These are phyloP conservation scores for Orussus abietinus DNA, from an alignment of 1,140 invertebrate genomes.

Conservation along the genomic window DNA sequence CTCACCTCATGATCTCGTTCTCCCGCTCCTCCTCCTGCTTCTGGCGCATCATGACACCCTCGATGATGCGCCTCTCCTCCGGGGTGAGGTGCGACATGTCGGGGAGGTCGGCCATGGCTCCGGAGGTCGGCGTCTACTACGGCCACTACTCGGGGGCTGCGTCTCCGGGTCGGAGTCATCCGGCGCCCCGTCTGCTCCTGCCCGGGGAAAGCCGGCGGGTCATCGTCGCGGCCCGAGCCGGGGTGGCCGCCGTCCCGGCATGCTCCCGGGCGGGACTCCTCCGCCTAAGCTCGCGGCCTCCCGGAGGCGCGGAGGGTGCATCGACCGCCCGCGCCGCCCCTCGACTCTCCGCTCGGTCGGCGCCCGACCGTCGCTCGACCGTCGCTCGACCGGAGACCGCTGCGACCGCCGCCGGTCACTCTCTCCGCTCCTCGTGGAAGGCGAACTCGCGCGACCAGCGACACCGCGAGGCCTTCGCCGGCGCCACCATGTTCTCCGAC, in stretches of 20 bases:
- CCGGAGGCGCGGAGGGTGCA: too few species aligned
- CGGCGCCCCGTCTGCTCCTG: too few species aligned
- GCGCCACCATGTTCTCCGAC: conserved; percentile 29
- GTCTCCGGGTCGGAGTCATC: too few species aligned
- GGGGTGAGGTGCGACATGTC: conserved; percentile 97
- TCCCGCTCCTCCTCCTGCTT: conserved; percentile 95
- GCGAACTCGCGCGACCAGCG: conserved; percentile 14
- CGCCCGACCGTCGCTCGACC: conserved; percentile 7
- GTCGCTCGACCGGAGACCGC: background rate
- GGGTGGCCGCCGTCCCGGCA: too few species aligned
- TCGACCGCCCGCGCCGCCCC: background rate
- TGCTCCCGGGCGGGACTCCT: too few species aligned
- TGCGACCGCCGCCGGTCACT: background rate
- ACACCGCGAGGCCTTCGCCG: conserved; percentile 25
- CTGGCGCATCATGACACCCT: conserved; percentile 93
- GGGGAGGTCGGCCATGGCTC: conserved; percentile 85
- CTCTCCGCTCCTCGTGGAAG: conserved; percentile 21
- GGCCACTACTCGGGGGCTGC: too few species aligned
- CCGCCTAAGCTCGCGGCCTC: too few species aligned
- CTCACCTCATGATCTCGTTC: conserved; percentile 91
- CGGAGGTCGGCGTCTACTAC: too few species aligned
- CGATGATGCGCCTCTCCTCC: conserved; percentile 96
- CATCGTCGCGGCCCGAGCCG: too few species aligned
- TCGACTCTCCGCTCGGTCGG: conserved; percentile 7
- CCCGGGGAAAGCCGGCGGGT: too few species aligned